Evolutionary conservation across 2,888 invertebrate species (phyloP), one percentile per base, ranked within the genome.

Genomic region (Xestia sexstrigata): DNA sequence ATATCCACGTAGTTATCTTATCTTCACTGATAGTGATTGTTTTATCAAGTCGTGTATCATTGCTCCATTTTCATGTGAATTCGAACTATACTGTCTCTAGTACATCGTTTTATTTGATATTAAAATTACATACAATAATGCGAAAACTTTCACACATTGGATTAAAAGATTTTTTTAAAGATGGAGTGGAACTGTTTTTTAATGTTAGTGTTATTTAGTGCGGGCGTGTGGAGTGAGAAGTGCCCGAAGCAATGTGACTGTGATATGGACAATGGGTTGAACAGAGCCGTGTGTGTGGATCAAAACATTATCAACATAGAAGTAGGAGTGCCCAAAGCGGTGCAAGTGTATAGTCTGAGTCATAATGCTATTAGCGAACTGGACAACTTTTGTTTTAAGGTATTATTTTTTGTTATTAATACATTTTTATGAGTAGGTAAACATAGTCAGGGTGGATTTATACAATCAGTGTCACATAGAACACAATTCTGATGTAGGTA

Each of bases 321-420:
- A 87, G 94, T 97, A 78, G 97, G 97, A 87, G 97, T 98, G 89
- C 97, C 98, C 0, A 93, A 93, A 68, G 94, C 94, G 39, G 97
- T 97, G 49, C 97, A 98, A 93, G 94, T 97, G 66, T 96, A 98
- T 82, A 97, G 97, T 92, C 93, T 98, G 82, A 97, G 97, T 85
- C 95, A 97, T 84, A 98, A 98, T 93, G 97, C 96, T 88, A 97
- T 98, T 83, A 97, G 97, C 85, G 97, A 97, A 86, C 92, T 98
- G 90, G 97, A 97, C 78, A 97, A 97, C 89, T 96, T 95, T 88
- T 97, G 97, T 92, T 98, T 98, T 90, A 94, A 96, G 96, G 98
- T 98, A 75, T 17, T 42, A 26, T 55, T 45, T 5, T 79, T 63
- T 60, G 23, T 74, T 68, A 26, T 67, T 70, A 42, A 69, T 63